phyloP scores from a whole-genome alignment of 2,888 invertebrate species.

The Torymus texanus region DNA sequence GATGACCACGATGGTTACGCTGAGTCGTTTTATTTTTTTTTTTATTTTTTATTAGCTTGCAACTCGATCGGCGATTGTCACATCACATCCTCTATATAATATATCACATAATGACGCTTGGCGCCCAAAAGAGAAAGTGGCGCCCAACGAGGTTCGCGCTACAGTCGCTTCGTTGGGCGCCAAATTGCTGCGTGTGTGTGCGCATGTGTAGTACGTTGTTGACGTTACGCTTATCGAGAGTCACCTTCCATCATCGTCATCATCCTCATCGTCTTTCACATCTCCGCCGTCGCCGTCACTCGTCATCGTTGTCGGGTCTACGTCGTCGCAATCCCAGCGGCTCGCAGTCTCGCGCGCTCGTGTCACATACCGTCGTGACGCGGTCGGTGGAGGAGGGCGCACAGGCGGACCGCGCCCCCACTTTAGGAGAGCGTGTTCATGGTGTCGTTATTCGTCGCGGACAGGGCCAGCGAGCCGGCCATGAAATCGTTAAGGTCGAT shows the following conservation, averaged over 20 bases:
- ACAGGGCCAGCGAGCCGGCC: constrained; percentile 78
- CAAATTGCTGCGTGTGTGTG: constrained; percentile 41
- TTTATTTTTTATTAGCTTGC: background rate
- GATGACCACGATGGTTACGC: constrained; percentile 14
- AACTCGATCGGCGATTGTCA: constrained; percentile 14
- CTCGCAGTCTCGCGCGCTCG: too few species aligned
- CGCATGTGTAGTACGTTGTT: background rate
- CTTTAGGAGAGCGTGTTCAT: constrained; percentile 78
- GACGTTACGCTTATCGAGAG: background rate
- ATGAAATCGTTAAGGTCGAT: constrained; percentile 82
- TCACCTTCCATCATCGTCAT: background rate
- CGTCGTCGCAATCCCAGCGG: background rate
- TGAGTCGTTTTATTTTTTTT: background rate
- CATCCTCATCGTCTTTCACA: constrained; percentile 19
- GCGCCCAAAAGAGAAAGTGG: constrained; percentile 15
- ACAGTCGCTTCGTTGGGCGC: background rate
- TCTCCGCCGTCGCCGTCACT: constrained; percentile 27
- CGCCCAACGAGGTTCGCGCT: constrained; percentile 1
- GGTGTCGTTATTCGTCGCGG: constrained; percentile 75
- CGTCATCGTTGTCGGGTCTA: background rate
- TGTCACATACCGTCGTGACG: constrained; percentile 15
- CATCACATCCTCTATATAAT: constrained; percentile 43
- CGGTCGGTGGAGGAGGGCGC: constrained; percentile 58
- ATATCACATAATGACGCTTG: constrained; percentile 47
- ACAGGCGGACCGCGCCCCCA: constrained; percentile 61